phyloP scores from a whole-genome alignment of 2,113 vertebrate species.

The Takifugu bimaculatus region DNA sequence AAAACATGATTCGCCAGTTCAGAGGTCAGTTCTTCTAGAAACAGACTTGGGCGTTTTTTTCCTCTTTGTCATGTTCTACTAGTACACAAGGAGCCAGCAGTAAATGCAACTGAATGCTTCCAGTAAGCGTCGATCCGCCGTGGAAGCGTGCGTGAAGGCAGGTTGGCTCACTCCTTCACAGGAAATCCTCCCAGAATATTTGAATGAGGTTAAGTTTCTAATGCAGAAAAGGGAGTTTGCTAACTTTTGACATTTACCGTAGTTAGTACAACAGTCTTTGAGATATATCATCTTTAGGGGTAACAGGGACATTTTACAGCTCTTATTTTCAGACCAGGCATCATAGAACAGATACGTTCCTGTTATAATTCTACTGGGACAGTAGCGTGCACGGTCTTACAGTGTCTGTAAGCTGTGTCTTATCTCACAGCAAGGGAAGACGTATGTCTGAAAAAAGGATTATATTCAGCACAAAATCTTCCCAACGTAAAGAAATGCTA shows the following conservation, averaged over 20 bases:
- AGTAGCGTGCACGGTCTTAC: not conserved
- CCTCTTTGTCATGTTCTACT: slow-evolving; percentile 6
- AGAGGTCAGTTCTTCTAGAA: slow-evolving; percentile 77
- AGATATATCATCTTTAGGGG: slow-evolving; percentile 22
- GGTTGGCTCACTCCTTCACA: too few relatives aligned
- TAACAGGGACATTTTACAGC: slow-evolving; percentile 9
- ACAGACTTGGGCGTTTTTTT: not conserved
- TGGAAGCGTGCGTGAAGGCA: too few relatives aligned
- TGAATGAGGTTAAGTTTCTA: too few relatives aligned
- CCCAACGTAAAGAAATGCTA: too few relatives aligned
- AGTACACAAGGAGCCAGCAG: slow-evolving; percentile 17
- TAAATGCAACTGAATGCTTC: not conserved
- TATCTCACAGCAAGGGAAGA: not conserved
- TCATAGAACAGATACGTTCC: slow-evolving; percentile 19
- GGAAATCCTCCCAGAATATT: too few relatives aligned
- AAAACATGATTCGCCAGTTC: slow-evolving; percentile 89
- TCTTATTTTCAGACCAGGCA: slow-evolving; percentile 28
- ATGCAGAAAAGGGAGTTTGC: slow-evolving; percentile 4
- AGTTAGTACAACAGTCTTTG: slow-evolving; percentile 6
- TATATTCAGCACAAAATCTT: too few relatives aligned
- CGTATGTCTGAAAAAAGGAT: not conserved
- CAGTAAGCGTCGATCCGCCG: too few relatives aligned
- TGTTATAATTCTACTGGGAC: slow-evolving; percentile 19
- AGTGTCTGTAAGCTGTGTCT: slow-evolving; percentile 12
- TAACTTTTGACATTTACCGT: slow-evolving; percentile 4